A percentile compares a stretch with the other conserved stretches of the same genome.
phyloP scores from a whole-genome alignment of 2,888 invertebrate genomes.

The Idaea biselata region DNA sequence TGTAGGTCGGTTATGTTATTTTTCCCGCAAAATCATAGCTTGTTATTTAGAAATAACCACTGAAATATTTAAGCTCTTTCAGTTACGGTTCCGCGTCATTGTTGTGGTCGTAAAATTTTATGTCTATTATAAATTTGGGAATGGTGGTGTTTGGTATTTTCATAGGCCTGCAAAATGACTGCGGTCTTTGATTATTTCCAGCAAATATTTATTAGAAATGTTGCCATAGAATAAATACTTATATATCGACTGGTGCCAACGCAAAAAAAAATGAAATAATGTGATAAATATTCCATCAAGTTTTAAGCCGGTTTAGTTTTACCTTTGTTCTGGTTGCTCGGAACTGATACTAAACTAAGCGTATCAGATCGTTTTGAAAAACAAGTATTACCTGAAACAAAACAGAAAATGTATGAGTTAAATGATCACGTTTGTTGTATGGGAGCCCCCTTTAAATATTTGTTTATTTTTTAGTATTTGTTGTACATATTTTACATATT shows the following conservation, averaged over 20 bases:
- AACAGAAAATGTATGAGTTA: slow-evolving; percentile 3
- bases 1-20: not conserved
- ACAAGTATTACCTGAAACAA: slow-evolving; percentile 23
- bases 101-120: slow-evolving; percentile 26
- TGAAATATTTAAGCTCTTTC: slow-evolving; percentile 8
- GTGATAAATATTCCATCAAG: no score
- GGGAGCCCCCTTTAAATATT: no score
- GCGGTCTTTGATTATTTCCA: not conserved
- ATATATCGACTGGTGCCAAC: no score
- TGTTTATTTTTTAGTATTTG: no score
- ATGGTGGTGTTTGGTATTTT: slow-evolving; percentile 8
- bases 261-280: no score
- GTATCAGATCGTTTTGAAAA: not conserved
- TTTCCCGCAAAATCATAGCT: not conserved
- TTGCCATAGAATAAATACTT: not conserved
- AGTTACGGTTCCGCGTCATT: slow-evolving; percentile 19
- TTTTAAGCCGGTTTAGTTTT: no score
- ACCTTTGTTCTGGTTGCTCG: no score
- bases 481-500: no score
- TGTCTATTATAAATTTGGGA: slow-evolving; percentile 21
- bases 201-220: not conserved
- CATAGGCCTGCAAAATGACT: slow-evolving; percentile 8
- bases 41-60: slow-evolving; percentile 3
- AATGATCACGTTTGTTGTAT: no score
- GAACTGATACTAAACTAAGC: not conserved